Conservation (phyloP, 2,797 vertebrate genomes). For the Megalops cyprinoides region DNA sequence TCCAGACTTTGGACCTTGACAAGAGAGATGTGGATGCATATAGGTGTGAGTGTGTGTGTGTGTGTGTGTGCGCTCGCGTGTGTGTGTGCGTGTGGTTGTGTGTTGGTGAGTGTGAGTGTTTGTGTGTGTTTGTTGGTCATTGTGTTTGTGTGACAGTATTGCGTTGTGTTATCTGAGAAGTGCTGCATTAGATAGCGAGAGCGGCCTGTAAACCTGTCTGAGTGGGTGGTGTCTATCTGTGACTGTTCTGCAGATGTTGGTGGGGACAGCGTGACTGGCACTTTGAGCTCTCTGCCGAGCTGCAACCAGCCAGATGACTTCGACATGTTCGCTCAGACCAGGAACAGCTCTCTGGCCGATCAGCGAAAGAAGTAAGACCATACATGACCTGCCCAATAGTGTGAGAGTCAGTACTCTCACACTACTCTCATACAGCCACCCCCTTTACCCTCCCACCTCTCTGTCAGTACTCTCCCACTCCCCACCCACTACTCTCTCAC, state of each 20-base stretch:
- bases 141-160: not conserved
- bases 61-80: not conserved
- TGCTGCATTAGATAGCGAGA: not conserved
- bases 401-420: no score
- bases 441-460: no score
- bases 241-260: slow-evolving; percentile 77
- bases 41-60: not conserved
- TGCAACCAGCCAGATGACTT: slow-evolving; percentile 83
- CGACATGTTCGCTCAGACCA: slow-evolving; percentile 94
- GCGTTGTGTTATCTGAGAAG: not conserved
- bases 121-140: no score
- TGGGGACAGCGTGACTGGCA: slow-evolving; percentile 80
- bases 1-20: no score
- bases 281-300: slow-evolving; percentile 80
- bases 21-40: no score
- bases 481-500: not conserved
- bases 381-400: no score
- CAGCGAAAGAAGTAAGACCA: slow-evolving; percentile 93
- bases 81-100: not conserved
- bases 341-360: slow-evolving; percentile 89
- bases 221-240: not conserved
- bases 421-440: no score
- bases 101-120: not conserved
- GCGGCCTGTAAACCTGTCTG: not conserved
- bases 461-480: slow-evolving; percentile 25